Percentiles rank a stretch among this genome's conserved stretches.
These are phyloP conservation scores for Tetranychus piercei DNA, from an alignment of 2,888 invertebrate genomes.

Conservation along the genomic window DNA sequence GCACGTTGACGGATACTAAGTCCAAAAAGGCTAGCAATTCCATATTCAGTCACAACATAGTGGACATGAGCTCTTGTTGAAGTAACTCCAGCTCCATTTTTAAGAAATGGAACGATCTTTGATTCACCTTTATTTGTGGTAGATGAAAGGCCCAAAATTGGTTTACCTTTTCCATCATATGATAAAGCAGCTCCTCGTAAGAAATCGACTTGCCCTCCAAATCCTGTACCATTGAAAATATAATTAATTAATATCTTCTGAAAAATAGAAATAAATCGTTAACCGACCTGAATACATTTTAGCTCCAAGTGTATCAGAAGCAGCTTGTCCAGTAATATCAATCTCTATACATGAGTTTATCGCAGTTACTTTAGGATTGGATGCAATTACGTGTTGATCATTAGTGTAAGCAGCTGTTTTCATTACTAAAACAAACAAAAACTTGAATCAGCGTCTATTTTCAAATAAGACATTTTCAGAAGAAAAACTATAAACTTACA, in stretches of 20 bases:
- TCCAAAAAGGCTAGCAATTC: conserved; percentile 37
- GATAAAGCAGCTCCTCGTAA: conserved; percentile 71
- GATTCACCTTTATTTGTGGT: conserved; percentile 54
- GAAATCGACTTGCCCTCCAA: conserved; percentile 86
- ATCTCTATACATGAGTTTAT: conserved; percentile 91
- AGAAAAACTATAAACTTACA: conserved; percentile 28
- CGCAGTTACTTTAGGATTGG: conserved; percentile 76
- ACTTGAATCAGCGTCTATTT: not conserved
- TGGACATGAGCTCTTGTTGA: conserved; percentile 76
- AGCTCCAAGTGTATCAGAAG: conserved; percentile 74
- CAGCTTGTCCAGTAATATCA: conserved; percentile 80
- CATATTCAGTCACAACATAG: conserved; percentile 42
- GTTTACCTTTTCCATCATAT: conserved; percentile 65
- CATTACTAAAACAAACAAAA: conserved; percentile 43
- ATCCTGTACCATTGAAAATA: conserved; percentile 38
- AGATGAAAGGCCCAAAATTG: conserved; percentile 75
- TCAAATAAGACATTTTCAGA: not conserved
- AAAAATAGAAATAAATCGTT: too few species aligned
- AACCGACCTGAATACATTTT: conserved; percentile 39
- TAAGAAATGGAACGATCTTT: conserved; percentile 64
- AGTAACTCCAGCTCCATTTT: conserved; percentile 80
- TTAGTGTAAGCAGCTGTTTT: conserved; percentile 39
- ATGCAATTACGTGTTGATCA: conserved; percentile 55
- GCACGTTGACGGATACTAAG: conserved; percentile 37
- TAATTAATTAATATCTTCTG: too few species aligned